A percentile compares a stretch with the other conserved stretches of the same genome.
Evolutionary conservation across 92 coral and sea anemone species (phyloP).

Genomic region (Palythoa grandis): DNA sequence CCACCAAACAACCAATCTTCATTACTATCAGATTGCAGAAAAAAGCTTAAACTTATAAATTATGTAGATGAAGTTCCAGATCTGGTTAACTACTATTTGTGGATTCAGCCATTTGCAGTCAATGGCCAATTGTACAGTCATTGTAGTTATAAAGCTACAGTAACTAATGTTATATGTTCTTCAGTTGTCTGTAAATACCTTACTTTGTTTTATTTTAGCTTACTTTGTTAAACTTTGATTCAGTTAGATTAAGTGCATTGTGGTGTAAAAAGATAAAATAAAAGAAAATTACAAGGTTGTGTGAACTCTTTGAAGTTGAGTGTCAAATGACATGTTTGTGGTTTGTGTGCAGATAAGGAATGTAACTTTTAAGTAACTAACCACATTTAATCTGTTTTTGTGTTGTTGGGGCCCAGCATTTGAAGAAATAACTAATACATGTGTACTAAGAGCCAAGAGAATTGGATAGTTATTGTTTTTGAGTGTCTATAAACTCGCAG

Average conservation of each 20-base stretch:
- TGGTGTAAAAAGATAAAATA: background rate
- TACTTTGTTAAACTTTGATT: background rate
- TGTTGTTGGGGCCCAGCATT: too few relatives aligned
- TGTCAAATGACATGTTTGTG: background rate
- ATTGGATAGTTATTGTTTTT: too few relatives aligned
- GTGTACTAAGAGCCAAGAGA: too few relatives aligned
- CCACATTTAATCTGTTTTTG: too few relatives aligned
- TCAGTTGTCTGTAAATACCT: conserved; percentile 17
- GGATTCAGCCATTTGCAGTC: background rate
- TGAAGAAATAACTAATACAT: too few relatives aligned
- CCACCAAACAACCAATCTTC: too few relatives aligned
- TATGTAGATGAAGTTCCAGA: background rate
- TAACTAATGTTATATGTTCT: background rate
- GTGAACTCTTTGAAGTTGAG: background rate
- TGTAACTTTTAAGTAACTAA: too few relatives aligned
- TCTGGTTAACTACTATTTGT: background rate
- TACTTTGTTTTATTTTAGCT: too few relatives aligned
- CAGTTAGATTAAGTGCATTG: background rate
- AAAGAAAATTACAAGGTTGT: background rate
- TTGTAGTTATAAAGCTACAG: background rate
- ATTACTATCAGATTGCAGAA: too few relatives aligned
- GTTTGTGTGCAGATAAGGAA: background rate
- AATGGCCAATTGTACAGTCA: background rate
- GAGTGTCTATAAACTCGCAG: too few relatives aligned
- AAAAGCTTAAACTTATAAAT: too few relatives aligned